Base-by-base conservation (phyloP, 64 coral and sea anemone genomes). In the Actinia tenebrosa region DNA sequence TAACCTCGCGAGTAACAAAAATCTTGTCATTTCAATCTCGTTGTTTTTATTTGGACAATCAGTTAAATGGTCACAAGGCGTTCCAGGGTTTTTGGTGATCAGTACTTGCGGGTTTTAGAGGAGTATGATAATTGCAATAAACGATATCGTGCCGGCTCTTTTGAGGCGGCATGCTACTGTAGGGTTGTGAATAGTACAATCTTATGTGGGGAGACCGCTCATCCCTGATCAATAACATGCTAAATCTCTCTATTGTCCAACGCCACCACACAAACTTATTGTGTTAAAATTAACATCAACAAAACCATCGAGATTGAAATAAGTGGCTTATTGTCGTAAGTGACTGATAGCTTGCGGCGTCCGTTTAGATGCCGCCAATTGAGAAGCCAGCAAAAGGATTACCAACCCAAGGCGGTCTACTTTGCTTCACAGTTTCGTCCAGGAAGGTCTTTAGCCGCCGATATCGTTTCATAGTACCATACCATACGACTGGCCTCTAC, bases 271-370 rank as follows among this genome's bases (percentile, higher is more conserved):
- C 86, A 90, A 90, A 87, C 91, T 75, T 56, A 90, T 93, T 93
- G 94, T 90, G 91, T 88, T 71, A 69, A 97, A 97, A 97, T 97
- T 97, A 97, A 80, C 91, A 97, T 88, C 88, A 93, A 97, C 91
- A 97, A 97, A 96, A 90, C 86, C 79, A 90, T 89, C 60, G 86
- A 46, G 88, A 89, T 90, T 87, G 85, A 81, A 88, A 88, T 97
- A 92, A 90, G 91, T 97, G 91, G 85, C 22, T 83, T 90, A 88
- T 93, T 96, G 94, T 96, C 44, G 53, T 79, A 20, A 87, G 88
- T 50, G 88, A 92, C 87, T 87, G 53, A 90, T 84, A 82, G 87
- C 87, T 93, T 93, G 79, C 94, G 87, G 94, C 88, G 69, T 87
- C 43, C 63, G 77, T 81, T 84, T 47, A 90, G 77, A 93, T 59